Percentiles rank a stretch among this genome's conserved stretches.
Conservation (phyloP, 2,113 vertebrate genomes). For the mouse (Mus musculus) region DNA sequence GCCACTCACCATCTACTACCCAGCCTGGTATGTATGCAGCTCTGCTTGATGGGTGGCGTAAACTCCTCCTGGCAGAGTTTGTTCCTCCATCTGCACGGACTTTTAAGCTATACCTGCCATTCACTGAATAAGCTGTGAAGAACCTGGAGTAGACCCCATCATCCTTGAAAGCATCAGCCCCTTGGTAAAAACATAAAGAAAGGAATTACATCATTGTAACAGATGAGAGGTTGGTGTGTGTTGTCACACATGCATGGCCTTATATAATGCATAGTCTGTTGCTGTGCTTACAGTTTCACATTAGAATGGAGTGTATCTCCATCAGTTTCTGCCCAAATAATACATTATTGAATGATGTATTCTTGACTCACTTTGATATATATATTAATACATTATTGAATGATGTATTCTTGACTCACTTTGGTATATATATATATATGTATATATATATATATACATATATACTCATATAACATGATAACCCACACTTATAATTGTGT, state of each 20-base stretch:
- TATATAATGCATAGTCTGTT: neutral
- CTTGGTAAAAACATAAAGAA: slow-evolving; percentile 70
- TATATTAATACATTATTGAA: too few species aligned
- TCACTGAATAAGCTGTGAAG: slow-evolving; percentile 78
- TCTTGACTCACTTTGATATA: too few species aligned
- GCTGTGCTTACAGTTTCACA: too few species aligned
- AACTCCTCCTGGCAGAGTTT: neutral
- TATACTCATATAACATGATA: too few species aligned
- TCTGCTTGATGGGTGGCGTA: neutral
- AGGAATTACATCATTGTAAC: slow-evolving; percentile 8
- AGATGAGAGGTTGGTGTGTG: neutral
- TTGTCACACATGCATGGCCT: neutral
- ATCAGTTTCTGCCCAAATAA: too few species aligned
- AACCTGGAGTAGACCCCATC: slow-evolving; percentile 89
- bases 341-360: too few species aligned
- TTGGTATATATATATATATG: too few species aligned
- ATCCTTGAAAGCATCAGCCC: slow-evolving; percentile 84
- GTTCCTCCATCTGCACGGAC: slow-evolving; percentile 75
- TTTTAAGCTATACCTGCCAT: slow-evolving; percentile 86
- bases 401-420: too few species aligned
- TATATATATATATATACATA: too few species aligned
- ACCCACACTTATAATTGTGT: too few species aligned
- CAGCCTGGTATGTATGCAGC: slow-evolving; percentile 83
- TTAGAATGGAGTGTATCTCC: too few species aligned
- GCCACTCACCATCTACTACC: slow-evolving; percentile 81